Conservation (phyloP, 1,140 invertebrate genomes). For the Sitodiplosis mosellana region DNA sequence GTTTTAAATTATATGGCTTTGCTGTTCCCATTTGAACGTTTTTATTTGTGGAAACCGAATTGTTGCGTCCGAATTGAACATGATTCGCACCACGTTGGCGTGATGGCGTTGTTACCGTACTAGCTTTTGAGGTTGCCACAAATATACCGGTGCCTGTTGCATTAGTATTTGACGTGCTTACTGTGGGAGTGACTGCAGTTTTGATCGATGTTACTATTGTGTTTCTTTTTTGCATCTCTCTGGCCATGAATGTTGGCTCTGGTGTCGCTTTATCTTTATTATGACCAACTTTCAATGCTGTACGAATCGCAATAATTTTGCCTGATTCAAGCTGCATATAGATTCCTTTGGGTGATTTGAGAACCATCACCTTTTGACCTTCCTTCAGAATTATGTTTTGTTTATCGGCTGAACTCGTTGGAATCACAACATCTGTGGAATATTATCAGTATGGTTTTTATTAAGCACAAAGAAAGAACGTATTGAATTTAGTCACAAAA, state of each 20-base stretch:
- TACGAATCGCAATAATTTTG: conserved; percentile 82
- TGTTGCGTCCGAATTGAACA: not conserved
- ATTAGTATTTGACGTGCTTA: not conserved
- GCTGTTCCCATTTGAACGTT: not conserved
- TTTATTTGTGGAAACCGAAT: not conserved
- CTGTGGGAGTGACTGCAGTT: too few species aligned
- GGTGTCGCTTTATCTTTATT: conserved; percentile 1
- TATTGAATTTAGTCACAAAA: not conserved
- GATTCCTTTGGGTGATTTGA: conserved; percentile 87
- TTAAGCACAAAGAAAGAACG: not conserved
- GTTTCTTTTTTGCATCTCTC: not conserved
- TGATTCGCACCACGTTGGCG: not conserved
- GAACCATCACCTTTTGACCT: conserved; percentile 80
- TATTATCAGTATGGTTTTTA: not conserved
- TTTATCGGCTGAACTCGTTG: conserved; percentile 73
- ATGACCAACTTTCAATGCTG: conserved; percentile 9
- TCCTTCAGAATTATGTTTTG: conserved; percentile 75
- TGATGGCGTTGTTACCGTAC: not conserved
- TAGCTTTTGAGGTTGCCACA: not conserved
- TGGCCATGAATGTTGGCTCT: not conserved
- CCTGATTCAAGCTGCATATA: conserved; percentile 89
- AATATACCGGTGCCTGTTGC: not conserved
- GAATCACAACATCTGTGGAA: conserved; percentile 70
- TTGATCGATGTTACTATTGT: too few species aligned
- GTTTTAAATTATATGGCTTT: not conserved